These are phyloP conservation scores for Leptinotarsa tumamoca DNA, from an alignment of 2,888 invertebrate genomes.

Conservation along the genomic window DNA sequence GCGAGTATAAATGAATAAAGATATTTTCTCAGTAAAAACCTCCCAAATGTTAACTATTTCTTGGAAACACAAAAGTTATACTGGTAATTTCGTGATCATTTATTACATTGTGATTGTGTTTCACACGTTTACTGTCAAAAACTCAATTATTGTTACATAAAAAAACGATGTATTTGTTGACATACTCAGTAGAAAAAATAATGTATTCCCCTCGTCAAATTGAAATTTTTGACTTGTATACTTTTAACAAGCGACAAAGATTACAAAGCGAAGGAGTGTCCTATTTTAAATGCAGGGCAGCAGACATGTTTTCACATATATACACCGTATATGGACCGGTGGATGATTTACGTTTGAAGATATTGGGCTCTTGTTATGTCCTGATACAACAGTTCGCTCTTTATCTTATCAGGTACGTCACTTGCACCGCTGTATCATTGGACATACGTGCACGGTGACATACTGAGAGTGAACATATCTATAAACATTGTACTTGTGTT, in stretches of 20 bases:
- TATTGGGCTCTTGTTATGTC: conserved; percentile 65
- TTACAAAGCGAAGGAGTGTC: conserved; percentile 46
- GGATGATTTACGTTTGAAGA: conserved; percentile 65
- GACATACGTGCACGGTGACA: conserved; percentile 43
- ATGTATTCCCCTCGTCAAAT: conserved; percentile 9
- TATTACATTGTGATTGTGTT: no score
- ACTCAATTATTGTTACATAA: no score
- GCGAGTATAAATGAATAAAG: no score
- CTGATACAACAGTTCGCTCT: conserved; percentile 63
- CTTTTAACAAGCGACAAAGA: conserved; percentile 21
- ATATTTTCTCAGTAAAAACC: no score
- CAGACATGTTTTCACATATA: conserved; percentile 53
- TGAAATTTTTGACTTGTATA: conserved; percentile 20
- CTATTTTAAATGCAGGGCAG: conserved; percentile 59
- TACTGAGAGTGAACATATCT: conserved; percentile 41
- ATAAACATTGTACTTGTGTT: conserved; percentile 21
- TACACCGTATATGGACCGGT: conserved; percentile 62
- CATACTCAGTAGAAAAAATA: no score
- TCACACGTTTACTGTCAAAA: no score
- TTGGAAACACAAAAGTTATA: no score
- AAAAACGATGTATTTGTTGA: no score
- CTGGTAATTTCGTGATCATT: no score
- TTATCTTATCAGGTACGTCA: conserved; percentile 62
- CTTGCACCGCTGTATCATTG: conserved; percentile 37
- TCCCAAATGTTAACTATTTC: no score